Percentiles rank a stretch among this genome's conserved stretches.
These are phyloP conservation scores for Eurois occulta DNA, from an alignment of 2,888 invertebrate genomes.

Conservation along the genomic window DNA sequence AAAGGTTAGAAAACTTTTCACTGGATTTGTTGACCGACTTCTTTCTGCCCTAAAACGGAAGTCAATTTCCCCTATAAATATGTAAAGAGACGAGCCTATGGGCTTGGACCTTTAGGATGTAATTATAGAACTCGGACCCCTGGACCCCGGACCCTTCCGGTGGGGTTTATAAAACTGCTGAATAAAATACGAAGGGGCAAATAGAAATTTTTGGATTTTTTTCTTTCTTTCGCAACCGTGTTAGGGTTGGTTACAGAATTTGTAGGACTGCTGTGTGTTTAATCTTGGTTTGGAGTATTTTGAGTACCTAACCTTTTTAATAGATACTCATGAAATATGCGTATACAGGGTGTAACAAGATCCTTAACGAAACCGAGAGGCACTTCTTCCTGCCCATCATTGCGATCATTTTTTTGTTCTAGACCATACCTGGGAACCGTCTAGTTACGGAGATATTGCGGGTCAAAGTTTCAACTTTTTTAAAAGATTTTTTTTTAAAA, in stretches of 20 bases:
- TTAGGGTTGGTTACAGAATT: constrained; percentile 2
- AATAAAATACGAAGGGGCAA: constrained; percentile 65
- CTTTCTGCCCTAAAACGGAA: constrained; percentile 64
- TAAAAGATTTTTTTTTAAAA: too few species aligned
- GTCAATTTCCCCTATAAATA: constrained; percentile 70
- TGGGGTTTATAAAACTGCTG: constrained; percentile 61
- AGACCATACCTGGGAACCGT: too few species aligned
- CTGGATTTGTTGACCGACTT: constrained; percentile 55
- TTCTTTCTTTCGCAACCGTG: constrained; percentile 12
- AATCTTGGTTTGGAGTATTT: neutral
- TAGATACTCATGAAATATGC: too few species aligned
- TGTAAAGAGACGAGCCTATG: constrained; percentile 62
- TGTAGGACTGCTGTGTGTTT: neutral
- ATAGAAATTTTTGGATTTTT: constrained; percentile 48
- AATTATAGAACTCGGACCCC: constrained; percentile 66
- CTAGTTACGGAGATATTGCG: too few species aligned
- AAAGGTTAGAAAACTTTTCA: constrained; percentile 56
- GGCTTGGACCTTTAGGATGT: constrained; percentile 63
- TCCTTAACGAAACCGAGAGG: too few species aligned
- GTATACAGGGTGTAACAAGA: too few species aligned
- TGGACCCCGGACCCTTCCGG: constrained; percentile 62
- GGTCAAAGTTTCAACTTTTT: too few species aligned
- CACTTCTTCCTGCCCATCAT: too few species aligned
- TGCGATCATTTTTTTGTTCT: too few species aligned
- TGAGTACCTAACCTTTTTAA: neutral